phyloP scores from a whole-genome alignment of 2,888 invertebrate genomes.

The Anoncus sp. region DNA sequence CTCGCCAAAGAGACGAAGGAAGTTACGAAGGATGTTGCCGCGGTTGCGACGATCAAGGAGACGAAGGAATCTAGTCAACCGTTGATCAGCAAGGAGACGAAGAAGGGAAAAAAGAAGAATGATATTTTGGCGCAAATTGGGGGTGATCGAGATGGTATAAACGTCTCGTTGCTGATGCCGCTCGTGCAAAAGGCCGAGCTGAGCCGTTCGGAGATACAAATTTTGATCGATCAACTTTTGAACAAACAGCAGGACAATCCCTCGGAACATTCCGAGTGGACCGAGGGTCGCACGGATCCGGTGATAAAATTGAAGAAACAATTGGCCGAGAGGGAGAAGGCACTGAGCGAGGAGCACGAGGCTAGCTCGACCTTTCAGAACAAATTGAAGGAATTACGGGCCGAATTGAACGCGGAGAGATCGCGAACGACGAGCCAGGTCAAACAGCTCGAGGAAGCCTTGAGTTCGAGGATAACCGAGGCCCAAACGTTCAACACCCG shows the following conservation, averaged over 20 bases:
- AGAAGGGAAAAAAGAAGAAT: constrained; percentile 86
- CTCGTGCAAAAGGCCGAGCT: constrained; percentile 92
- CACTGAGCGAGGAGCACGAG: constrained; percentile 90
- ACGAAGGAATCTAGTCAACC: constrained; percentile 71
- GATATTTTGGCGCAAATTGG: constrained; percentile 86
- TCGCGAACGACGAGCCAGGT: constrained; percentile 84
- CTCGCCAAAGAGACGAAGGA: constrained; percentile 77
- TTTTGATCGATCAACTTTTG: constrained; percentile 93
- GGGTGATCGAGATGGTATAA: constrained; percentile 88
- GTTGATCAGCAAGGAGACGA: constrained; percentile 77
- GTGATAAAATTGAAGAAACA: constrained; percentile 94
- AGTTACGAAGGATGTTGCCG: constrained; percentile 68
- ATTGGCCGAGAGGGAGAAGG: constrained; percentile 93
- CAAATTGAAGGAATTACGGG: constrained; percentile 91
- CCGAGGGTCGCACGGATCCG: constrained; percentile 93
- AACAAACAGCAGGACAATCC: constrained; percentile 94
- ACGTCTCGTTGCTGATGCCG: constrained; percentile 88
- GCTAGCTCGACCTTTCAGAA: constrained; percentile 90
- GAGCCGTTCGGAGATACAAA: constrained; percentile 94
- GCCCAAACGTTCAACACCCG: constrained; percentile 86
- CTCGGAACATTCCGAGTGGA: constrained; percentile 91
- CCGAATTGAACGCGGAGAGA: constrained; percentile 88
- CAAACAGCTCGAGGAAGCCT: constrained; percentile 86
- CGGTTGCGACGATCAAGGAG: constrained; percentile 73
- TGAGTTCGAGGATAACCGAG: constrained; percentile 85